A percentile compares a stretch with the other conserved stretches of the same genome.
These are phyloP conservation scores for Pipra filicauda DNA, from an alignment of 2,113 vertebrate species.

Conservation along the genomic window DNA sequence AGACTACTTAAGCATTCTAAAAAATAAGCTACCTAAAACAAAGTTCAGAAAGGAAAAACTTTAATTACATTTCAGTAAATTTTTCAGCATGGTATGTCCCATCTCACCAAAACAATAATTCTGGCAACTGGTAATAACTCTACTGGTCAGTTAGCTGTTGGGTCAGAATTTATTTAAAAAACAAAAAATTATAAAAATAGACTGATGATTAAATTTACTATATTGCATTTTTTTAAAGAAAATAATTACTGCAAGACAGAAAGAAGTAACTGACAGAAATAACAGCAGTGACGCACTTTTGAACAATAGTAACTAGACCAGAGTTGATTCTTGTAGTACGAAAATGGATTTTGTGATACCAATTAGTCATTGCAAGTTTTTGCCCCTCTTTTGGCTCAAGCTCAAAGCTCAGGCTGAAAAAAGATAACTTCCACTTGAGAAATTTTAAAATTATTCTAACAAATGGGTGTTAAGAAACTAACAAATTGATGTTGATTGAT, in stretches of 20 bases:
- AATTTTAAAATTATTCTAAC: neutral
- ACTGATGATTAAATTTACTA: neutral
- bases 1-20: neutral
- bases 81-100: neutral
- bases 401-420: neutral
- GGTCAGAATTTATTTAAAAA: neutral
- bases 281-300: neutral
- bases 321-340: neutral
- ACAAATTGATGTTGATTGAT: neutral
- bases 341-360: neutral
- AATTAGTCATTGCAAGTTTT: neutral
- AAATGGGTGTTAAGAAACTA: neutral
- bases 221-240: neutral
- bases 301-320: neutral
- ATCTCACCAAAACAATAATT: neutral
- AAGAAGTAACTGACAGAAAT: neutral
- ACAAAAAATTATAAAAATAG: neutral
- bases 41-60: neutral
- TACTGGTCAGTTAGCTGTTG: neutral
- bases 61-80: neutral
- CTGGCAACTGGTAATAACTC: neutral
- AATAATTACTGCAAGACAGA: neutral
- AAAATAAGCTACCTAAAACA: neutral
- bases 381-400: neutral
- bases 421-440: neutral